These are phyloP conservation scores for Pinna nobilis DNA, from an alignment of 1,140 invertebrate genomes.

Conservation along the genomic window DNA sequence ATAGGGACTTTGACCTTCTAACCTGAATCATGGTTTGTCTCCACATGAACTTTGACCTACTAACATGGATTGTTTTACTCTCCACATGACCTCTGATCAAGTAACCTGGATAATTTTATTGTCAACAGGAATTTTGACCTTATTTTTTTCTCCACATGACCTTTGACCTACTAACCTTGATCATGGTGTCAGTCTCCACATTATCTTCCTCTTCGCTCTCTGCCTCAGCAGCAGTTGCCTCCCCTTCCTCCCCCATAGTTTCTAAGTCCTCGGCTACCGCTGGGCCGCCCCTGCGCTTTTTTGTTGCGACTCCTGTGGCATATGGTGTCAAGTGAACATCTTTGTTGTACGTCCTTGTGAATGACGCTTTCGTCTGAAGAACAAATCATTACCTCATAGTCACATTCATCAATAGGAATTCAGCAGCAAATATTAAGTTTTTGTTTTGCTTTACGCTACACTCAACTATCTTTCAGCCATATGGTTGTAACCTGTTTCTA, in stretches of 20 bases:
- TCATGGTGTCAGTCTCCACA: constrained; percentile 84
- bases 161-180: constrained; percentile 63
- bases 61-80: no score
- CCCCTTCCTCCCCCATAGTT: constrained; percentile 42
- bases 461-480: no score
- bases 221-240: constrained; percentile 70
- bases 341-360: constrained; percentile 95
- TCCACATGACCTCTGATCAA: no score
- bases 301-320: constrained; percentile 77
- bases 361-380: constrained; percentile 88
- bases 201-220: constrained; percentile 78
- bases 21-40: no score
- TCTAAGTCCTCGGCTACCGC: constrained; percentile 55
- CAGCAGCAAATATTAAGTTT: no score
- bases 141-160: neutral
- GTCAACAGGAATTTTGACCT: no score
- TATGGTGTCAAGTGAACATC: constrained; percentile 84
- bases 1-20: no score
- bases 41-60: no score
- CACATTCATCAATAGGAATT: neutral
- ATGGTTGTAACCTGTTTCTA: no score
- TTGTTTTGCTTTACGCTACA: no score
- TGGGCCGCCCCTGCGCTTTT: constrained; percentile 75
- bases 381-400: no score
- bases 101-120: no score